Evolutionary conservation across 2,888 invertebrate species (phyloP).

Genomic region (Eustalomyia histrio): DNA sequence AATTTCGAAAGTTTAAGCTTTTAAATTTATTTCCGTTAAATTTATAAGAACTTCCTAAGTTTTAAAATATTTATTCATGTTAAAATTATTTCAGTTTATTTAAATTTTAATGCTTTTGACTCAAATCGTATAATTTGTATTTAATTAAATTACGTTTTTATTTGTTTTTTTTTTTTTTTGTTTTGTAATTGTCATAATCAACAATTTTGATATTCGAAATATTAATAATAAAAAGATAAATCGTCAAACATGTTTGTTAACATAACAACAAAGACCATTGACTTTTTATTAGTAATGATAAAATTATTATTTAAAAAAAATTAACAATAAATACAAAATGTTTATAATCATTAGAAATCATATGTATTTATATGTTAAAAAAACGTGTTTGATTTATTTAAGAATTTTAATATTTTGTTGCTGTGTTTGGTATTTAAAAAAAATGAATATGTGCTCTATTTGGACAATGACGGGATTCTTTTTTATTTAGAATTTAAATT

Average conservation of each 20-base stretch:
- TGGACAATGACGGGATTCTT: neutral
- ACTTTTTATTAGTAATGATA: conserved; percentile 13
- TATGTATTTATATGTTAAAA: neutral
- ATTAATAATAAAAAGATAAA: neutral
- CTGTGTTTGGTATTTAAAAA: neutral
- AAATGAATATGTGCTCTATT: neutral
- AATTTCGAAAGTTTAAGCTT: no score
- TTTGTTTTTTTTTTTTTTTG: no score
- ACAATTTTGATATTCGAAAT: neutral
- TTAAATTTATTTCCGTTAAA: no score
- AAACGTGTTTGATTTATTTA: neutral
- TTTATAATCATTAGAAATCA: neutral
- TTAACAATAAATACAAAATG: neutral
- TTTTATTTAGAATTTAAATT: neutral
- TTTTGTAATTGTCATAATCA: neutral
- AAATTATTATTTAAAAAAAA: conserved; percentile 1
- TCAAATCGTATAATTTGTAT: neutral
- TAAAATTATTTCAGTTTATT: neutral
- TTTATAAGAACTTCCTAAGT: neutral
- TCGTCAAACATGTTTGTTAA: conserved; percentile 12
- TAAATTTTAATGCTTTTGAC: neutral
- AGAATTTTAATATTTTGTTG: neutral
- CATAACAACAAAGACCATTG: conserved; percentile 39
- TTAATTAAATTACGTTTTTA: neutral
- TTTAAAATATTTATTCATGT: neutral